phyloP scores from a whole-genome alignment of 2,113 vertebrate species.

The Oxygymnocypris stewartii region DNA sequence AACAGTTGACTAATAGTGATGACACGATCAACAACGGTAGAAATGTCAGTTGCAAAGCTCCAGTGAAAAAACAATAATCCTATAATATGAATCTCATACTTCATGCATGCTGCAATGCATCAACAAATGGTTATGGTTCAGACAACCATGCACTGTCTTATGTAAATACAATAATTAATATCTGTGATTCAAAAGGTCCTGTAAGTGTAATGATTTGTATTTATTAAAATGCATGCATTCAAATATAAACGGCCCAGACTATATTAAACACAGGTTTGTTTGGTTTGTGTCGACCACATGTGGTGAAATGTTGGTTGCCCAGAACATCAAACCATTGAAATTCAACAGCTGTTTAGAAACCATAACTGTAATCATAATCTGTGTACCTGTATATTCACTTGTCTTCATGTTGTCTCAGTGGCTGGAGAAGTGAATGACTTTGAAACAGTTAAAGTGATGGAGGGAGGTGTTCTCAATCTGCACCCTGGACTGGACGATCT shows the following conservation, averaged over 20 bases:
- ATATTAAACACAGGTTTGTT: background rate
- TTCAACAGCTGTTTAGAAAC: background rate
- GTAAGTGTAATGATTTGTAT: background rate
- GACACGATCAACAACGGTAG: background rate
- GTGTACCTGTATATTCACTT: background rate
- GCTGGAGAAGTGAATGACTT: background rate
- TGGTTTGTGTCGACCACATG: background rate
- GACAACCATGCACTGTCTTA: too few species aligned
- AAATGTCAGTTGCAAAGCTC: background rate
- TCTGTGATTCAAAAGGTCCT: background rate
- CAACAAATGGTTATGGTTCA: too few species aligned
- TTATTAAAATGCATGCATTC: background rate
- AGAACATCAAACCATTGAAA: background rate
- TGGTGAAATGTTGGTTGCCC: background rate
- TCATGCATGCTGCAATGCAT: background rate
- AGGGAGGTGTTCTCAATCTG: slow-evolving; percentile 5
- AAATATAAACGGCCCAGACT: background rate
- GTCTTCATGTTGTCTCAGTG: background rate
- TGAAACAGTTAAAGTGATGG: background rate
- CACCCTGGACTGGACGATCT: background rate
- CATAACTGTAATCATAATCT: too few species aligned
- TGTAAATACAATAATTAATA: too few species aligned
- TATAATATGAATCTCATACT: background rate
- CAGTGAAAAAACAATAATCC: background rate
- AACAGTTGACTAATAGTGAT: background rate